These are phyloP conservation scores for Laupala kohalensis DNA, from an alignment of 1,140 invertebrate species.

Conservation along the genomic window DNA sequence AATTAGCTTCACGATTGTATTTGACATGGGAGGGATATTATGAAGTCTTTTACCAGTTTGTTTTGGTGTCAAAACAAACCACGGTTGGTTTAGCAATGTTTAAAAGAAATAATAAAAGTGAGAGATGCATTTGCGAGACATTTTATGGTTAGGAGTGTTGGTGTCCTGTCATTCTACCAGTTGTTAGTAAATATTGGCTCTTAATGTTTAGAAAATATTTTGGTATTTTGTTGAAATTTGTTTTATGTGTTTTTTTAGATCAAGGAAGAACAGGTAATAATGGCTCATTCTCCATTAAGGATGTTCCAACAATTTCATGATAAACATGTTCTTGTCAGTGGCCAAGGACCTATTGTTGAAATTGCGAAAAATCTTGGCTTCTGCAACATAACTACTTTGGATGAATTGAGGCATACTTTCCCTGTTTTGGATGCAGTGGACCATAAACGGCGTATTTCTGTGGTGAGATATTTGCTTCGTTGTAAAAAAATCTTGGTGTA, in stretches of 20 bases:
- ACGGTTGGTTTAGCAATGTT: no score
- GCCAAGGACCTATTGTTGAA: constrained; percentile 50
- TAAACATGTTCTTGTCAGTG: constrained; percentile 50
- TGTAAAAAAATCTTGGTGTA: no score
- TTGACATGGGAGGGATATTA: no score
- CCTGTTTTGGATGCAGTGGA: constrained; percentile 58
- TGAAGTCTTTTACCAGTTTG: no score
- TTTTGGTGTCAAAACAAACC: no score
- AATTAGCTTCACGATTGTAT: no score
- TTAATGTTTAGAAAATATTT: neutral
- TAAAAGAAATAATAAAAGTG: no score
- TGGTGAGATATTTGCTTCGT: neutral
- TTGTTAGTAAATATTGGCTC: no score
- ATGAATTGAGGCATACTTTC: constrained; percentile 45
- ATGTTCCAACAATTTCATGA: constrained; percentile 50
- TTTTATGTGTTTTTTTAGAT: constrained; percentile 26
- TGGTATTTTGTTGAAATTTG: neutral
- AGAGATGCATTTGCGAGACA: no score
- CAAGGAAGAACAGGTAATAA: constrained; percentile 49
- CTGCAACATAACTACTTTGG: constrained; percentile 44
- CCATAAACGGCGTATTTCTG: constrained; percentile 19
- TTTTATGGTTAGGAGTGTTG: no score
- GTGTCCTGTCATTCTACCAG: no score
- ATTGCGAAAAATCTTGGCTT: constrained; percentile 57
- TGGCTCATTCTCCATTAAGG: constrained; percentile 55